Conservation (phyloP, 2,797 vertebrate species). For the Anomalospiza imberbis region DNA sequence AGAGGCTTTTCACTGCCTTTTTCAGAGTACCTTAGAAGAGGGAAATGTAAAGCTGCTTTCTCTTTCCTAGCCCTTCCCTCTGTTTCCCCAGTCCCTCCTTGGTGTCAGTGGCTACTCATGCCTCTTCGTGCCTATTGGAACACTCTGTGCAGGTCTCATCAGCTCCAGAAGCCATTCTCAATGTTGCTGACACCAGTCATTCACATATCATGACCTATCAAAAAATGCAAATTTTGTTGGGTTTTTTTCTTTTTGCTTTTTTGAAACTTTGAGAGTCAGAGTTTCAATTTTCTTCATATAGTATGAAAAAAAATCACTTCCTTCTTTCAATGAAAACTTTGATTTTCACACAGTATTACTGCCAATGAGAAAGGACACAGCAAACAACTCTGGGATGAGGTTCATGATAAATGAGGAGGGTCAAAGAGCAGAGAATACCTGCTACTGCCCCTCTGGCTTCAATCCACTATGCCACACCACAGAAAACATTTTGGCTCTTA, state of each 20-base stretch:
- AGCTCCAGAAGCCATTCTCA: not conserved
- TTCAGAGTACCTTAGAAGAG: not conserved
- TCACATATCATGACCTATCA: not conserved
- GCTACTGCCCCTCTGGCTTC: not conserved
- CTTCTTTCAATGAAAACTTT: not conserved
- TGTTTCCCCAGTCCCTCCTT: not conserved
- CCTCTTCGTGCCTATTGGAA: not conserved
- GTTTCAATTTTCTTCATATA: not conserved
- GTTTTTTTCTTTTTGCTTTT: not conserved
- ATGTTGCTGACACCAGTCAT: not conserved
- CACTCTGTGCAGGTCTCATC: not conserved
- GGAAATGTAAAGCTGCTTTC: not conserved
- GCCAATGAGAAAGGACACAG: not conserved
- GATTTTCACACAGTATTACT: not conserved
- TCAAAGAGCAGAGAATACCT: not conserved
- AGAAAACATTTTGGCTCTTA: not conserved
- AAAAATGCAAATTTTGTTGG: not conserved
- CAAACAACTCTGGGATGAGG: not conserved
- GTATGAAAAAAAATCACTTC: not conserved
- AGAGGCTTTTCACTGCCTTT: not conserved
- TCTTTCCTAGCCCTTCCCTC: not conserved
- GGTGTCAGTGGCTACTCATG: fast-evolving
- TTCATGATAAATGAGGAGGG: not conserved
- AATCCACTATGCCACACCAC: not conserved
- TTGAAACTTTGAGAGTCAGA: not conserved